Evolutionary conservation across 2,797 vertebrate species (phyloP), one percentile per base, ranked within the genome.

Genomic region (Percopsis omiscomaycus): DNA sequence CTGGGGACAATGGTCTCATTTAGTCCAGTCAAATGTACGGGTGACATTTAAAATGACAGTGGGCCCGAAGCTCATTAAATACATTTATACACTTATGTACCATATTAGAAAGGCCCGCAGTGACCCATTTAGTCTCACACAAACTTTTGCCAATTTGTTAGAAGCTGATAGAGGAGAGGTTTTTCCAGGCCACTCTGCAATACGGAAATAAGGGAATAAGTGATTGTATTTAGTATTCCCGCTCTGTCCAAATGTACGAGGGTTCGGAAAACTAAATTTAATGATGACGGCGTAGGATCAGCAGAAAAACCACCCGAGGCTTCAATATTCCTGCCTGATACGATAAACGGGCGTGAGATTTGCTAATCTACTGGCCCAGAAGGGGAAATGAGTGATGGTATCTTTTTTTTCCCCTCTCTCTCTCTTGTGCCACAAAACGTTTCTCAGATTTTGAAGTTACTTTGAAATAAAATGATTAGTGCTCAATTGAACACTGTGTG

Each of bases 231-330:
- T 75, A 49, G 72, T 84, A 84, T 85, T 84, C 84, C 79, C 53
- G 22, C 67, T 4, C 1, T 86, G 74, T 88, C 78, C 75, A 76
- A 80, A 80, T 66, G 68, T 74, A 65, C 54, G 61, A 80, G 73
- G 67, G 71, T 80, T 81, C 75, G 49, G 75, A 81, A 84, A 89
- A 86, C 80, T 59, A 78, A 82, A 86, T 88, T 79, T 88, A 89
- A 89, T 84, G 85, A 86, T 72, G 80, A 85, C 81, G 71, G 80
- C 82, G 84, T 88, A 84, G 84, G 88, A 88, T 91, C 84, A 87
- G 85, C 87, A 86, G 78, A 87, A 89, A 86, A 74, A 8, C 32
- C 75, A 75, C 85, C 82, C 74, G 76, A 79, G 85, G 83, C 82
- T 84, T 83, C 81, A 81, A 83, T 89, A 85, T 87, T 84, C 82